Base-by-base conservation (phyloP, 2,113 vertebrate genomes). In the Cynocephalus volans region DNA sequence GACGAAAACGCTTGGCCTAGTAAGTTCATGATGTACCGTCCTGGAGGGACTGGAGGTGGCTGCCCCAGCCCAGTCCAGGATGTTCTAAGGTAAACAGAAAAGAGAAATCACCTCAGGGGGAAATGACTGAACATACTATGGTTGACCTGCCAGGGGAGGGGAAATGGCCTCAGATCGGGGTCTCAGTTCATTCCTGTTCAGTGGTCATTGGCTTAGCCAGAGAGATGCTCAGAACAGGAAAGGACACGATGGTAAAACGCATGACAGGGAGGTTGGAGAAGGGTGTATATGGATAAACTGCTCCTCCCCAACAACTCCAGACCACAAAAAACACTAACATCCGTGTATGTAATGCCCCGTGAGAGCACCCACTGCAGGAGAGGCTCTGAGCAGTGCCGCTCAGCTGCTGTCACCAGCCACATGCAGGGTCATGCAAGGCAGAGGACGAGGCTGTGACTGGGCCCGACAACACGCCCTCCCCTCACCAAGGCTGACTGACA, bases 21-120 rank as follows among this genome's bases (percentile, higher is more conserved):
- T n/a, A 28, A 9, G 2, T 11, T 48, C n/a, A 4, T 2, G 33
- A 45, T 45, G 1, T 28, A 1, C 23, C 9, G 8, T 8, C 4
- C n/a, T 26, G 65, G 23, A 31, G 13, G 4, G 52, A 33, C 41
- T 18, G 9, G 79, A 73, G 23, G 90, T 33, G 69, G 69, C 31
- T 33, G 11, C 1, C 1, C 11, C 24, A 9, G 33, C 33, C 41
- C 18, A 15, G 26, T 8, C n/a, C 45, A 83, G 65, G 58, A 10
- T 17, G 18, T 21, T 14, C 14, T 1, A 6, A n/a, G 54, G 41
- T 10, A 28, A 62, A 19, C 10, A 8, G 5, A 28, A 23, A 31
- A 58, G 45, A 21, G 21, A 72, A 50, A 7, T 5, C 31, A 41
- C 26, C 81, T 65, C 14, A 41, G 41, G 0, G 11, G 54, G 58